phyloP scores from a whole-genome alignment of 1,140 invertebrate species.

The Ptiloglossa arizonensis region DNA sequence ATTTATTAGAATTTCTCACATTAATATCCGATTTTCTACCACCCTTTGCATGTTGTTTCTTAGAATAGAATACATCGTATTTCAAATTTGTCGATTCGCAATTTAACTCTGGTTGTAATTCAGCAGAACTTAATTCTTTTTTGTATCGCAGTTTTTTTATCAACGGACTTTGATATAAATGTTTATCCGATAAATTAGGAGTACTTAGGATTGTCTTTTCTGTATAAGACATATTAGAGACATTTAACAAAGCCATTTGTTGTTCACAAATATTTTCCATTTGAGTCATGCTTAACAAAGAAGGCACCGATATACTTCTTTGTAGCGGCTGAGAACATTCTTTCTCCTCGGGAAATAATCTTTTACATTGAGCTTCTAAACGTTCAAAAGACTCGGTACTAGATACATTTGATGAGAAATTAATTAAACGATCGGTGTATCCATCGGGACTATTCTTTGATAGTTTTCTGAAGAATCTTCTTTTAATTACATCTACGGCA shows the following conservation, averaged over 20 bases:
- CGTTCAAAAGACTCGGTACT: conserved; percentile 60
- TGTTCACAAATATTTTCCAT: conserved; percentile 53
- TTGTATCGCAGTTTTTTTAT: neutral
- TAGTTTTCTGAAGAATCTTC: conserved; percentile 35
- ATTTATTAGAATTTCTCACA: neutral
- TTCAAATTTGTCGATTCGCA: neutral
- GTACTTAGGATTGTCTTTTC: conserved; percentile 17
- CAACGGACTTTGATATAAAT: neutral
- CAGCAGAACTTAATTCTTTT: neutral
- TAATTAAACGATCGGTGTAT: neutral
- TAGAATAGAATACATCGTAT: conserved; percentile 19
- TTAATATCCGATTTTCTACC: neutral
- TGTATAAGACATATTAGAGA: conserved; percentile 19
- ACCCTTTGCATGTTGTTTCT: neutral
- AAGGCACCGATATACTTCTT: conserved; percentile 32
- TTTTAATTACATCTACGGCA: conserved; percentile 27
- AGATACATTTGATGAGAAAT: conserved; percentile 7
- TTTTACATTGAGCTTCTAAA: conserved; percentile 62
- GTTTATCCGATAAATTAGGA: conserved; percentile 3
- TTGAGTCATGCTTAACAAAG: conserved; percentile 43
- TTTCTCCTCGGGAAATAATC: conserved; percentile 50
- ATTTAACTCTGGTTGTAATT: neutral
- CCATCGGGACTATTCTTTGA: conserved; percentile 35
- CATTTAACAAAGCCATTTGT: conserved; percentile 67
- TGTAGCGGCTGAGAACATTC: neutral